Evolutionary conservation across 2,888 invertebrate species (phyloP), one percentile per base, ranked within the genome.

Genomic region (Cheiracanthium punctorium): DNA sequence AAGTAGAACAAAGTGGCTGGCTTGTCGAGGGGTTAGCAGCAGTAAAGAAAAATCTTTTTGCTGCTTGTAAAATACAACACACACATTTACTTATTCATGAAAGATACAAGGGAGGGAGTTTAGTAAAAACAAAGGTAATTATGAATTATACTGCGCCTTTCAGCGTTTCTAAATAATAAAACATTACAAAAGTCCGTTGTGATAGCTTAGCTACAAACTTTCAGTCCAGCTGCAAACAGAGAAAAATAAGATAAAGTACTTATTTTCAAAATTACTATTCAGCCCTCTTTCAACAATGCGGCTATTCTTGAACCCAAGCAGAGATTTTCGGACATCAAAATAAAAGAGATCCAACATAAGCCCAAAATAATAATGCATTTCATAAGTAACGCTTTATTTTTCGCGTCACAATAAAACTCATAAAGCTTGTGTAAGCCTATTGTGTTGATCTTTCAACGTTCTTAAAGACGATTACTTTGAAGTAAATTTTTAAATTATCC

Each of bases 161-260:
- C 79, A 79, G 73, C 79, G 84, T 84, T 33, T 84, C 79, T 69
- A 79, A 84, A 84, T 84, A 84, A 84, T 84, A 84, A 84, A 79
- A 58, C 72, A 79, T n/a, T 64, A 84, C 84, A 84, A 84, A 79
- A 67, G 81, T 32, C 48, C 67, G 65, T 76, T 48, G 72, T 43
- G 41, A 65, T 5, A 28, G 69, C 29, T 70, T 74, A 82, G 74
- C 58, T 75, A 69, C 70, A 67, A 70, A 79, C 72, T 84, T 79
- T 84, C 43, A 48, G 73, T 71, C 82, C 82, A 82, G 82, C 81
- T 81, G 82, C 64, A 75, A 43, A 71, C 58, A 28, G 29, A 37
- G n/a, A 41, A 29, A 71, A 41, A 71, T 12, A 71, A 71, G 71
- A 71, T 43, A 32, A 69, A 74, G 69, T 81, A 64, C 72, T 74